These are phyloP conservation scores for Chouioia cunea DNA, from an alignment of 2,888 invertebrate species.

Conservation along the genomic window DNA sequence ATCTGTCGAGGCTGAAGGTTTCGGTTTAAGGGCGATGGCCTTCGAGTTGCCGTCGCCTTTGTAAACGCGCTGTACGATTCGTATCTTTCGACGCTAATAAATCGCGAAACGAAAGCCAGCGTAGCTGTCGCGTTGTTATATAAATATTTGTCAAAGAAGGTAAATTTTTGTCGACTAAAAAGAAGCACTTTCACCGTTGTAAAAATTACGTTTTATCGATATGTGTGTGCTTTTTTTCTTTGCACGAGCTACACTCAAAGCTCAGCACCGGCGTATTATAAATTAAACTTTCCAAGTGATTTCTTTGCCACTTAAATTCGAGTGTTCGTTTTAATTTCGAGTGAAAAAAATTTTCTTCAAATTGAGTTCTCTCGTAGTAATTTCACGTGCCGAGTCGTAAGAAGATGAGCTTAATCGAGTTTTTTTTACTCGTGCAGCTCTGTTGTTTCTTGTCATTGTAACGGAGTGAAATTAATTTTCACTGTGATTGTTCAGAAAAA, in stretches of 20 bases:
- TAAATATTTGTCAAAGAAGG: neutral
- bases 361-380: constrained; percentile 26
- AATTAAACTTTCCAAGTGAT: constrained; percentile 33
- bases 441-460: neutral
- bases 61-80: no score
- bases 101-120: neutral
- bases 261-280: constrained; percentile 7
- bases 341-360: constrained; percentile 24
- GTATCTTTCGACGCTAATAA: no score
- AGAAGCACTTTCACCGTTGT: constrained; percentile 4
- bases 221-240: neutral
- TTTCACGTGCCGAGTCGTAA: constrained; percentile 28
- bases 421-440: constrained; percentile 15
- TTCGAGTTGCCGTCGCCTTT: no score
- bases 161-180: constrained; percentile 5
- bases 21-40: no score
- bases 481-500: constrained; percentile 33
- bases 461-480: constrained; percentile 35
- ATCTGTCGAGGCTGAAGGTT: no score
- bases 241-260: neutral
- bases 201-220: constrained; percentile 14
- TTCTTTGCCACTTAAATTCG: constrained; percentile 17
- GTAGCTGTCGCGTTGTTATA: no score
- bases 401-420: constrained; percentile 40
- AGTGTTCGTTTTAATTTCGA: constrained; percentile 32